Evolutionary conservation across 2,113 vertebrate species (phyloP).

Genomic region (Sander lucioperca): DNA sequence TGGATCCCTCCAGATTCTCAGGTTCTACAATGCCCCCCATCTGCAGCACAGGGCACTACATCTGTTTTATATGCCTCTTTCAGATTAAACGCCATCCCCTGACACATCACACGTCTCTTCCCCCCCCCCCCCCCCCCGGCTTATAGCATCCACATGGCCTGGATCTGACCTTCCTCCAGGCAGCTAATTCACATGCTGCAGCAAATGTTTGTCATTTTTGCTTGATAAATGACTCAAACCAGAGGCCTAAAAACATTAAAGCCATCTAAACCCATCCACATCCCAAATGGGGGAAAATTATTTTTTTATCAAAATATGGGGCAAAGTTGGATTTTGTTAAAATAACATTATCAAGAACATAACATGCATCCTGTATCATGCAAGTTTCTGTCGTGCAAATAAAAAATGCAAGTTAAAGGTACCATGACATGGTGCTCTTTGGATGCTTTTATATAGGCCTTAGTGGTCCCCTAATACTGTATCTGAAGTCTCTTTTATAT

Average conservation of each 20-base stretch:
- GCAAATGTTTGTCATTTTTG: background rate
- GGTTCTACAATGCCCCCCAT: slow-evolving; percentile 79
- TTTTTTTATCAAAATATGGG: no score
- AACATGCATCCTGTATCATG: no score
- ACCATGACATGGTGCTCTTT: no score
- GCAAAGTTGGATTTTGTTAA: background rate
- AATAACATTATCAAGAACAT: background rate
- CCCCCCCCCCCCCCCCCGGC: slow-evolving; percentile 48
- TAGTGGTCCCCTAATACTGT: no score
- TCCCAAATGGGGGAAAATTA: background rate
- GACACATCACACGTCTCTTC: slow-evolving; percentile 56
- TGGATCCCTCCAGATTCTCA: slow-evolving; percentile 68
- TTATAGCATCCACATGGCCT: slow-evolving; percentile 67
- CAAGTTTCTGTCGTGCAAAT: background rate
- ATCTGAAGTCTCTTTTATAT: no score
- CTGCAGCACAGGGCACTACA: slow-evolving; percentile 57
- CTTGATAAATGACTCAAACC: background rate
- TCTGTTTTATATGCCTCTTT: background rate
- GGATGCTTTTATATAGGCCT: no score
- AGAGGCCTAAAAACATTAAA: background rate
- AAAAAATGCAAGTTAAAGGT: background rate
- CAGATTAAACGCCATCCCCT: slow-evolving; percentile 68
- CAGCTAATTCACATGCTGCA: background rate
- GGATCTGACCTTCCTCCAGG: slow-evolving; percentile 24
- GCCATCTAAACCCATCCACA: background rate